phyloP scores from a whole-genome alignment of 2,888 invertebrate genomes.

The Pammene aurita region DNA sequence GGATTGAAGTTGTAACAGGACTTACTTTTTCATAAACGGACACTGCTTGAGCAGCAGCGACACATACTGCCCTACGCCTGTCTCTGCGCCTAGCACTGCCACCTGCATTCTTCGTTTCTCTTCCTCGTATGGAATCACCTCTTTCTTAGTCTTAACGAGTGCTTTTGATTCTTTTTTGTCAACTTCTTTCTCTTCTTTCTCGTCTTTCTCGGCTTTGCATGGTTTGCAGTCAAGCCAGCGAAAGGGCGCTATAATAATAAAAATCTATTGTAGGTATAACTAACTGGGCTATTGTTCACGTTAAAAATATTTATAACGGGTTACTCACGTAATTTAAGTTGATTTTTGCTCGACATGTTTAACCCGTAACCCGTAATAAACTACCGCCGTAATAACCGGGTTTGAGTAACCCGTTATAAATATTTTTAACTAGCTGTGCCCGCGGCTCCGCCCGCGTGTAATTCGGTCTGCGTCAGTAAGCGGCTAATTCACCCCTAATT shows the following conservation, averaged over 20 bases:
- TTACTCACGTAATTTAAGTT: too few relatives aligned
- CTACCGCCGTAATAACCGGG: too few relatives aligned
- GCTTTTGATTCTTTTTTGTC: conserved; percentile 50
- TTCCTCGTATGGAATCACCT: conserved; percentile 54
- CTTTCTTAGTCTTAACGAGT: conserved; percentile 53
- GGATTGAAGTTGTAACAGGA: conserved; percentile 20
- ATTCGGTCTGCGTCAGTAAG: too few relatives aligned
- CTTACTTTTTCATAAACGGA: conserved; percentile 75
- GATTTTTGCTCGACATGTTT: too few relatives aligned
- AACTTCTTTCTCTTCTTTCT: conserved; percentile 19
- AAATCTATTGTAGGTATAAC: too few relatives aligned
- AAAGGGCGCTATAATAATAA: conserved; percentile 64
- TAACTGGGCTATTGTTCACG: too few relatives aligned
- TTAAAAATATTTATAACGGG: too few relatives aligned
- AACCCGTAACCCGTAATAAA: too few relatives aligned
- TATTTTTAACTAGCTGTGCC: too few relatives aligned
- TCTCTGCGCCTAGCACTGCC: conserved; percentile 80
- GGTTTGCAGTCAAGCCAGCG: conserved; percentile 59
- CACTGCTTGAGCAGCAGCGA: conserved; percentile 82
- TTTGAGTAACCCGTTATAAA: too few relatives aligned
- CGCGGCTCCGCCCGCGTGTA: too few relatives aligned
- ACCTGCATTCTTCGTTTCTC: conserved; percentile 68
- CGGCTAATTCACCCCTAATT: too few relatives aligned
- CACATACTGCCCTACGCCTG: conserved; percentile 75
- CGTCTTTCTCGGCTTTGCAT: conserved; percentile 48